Conservation (phyloP, 2,113 vertebrate species). For the Montifringilla adamsi region DNA sequence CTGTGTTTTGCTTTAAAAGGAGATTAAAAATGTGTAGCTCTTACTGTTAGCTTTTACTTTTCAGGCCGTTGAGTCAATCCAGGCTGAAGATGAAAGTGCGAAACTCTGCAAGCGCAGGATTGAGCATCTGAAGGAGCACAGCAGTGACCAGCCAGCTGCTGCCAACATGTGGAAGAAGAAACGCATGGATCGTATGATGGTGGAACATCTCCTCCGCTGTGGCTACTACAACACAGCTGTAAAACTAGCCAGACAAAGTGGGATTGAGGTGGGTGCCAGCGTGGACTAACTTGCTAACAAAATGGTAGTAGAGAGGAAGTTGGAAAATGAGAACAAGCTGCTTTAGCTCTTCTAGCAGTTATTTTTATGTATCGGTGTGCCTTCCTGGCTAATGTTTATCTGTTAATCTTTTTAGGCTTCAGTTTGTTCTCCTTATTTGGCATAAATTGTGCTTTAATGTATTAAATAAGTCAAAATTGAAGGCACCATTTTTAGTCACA, state of each 20-base stretch:
- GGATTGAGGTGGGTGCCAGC: slow-evolving; percentile 85
- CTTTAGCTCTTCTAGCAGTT: not conserved
- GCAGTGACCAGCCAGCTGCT: slow-evolving; percentile 90
- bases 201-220: slow-evolving; percentile 94
- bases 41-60: not conserved
- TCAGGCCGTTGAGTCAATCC: slow-evolving; percentile 96
- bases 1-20: not conserved
- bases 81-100: slow-evolving; percentile 97
- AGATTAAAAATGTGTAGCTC: not conserved
- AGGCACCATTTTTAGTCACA: not conserved
- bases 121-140: slow-evolving; percentile 96
- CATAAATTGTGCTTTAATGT: not conserved
- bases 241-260: slow-evolving; percentile 93
- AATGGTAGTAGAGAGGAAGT: not conserved
- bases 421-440: not conserved
- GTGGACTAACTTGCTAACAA: not conserved
- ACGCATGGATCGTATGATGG: slow-evolving; percentile 99
- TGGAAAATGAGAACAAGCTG: not conserved
- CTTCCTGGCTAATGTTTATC: not conserved
- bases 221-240: slow-evolving; percentile 98
- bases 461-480: not conserved
- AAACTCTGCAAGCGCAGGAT: slow-evolving; percentile 96
- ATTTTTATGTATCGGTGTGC: not conserved
- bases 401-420: not conserved
- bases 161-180: slow-evolving; percentile 97